Evolutionary conservation across 2,113 vertebrate genomes (phyloP), one percentile per base, ranked within the genome.

Genomic region (Mirza zaza): DNA sequence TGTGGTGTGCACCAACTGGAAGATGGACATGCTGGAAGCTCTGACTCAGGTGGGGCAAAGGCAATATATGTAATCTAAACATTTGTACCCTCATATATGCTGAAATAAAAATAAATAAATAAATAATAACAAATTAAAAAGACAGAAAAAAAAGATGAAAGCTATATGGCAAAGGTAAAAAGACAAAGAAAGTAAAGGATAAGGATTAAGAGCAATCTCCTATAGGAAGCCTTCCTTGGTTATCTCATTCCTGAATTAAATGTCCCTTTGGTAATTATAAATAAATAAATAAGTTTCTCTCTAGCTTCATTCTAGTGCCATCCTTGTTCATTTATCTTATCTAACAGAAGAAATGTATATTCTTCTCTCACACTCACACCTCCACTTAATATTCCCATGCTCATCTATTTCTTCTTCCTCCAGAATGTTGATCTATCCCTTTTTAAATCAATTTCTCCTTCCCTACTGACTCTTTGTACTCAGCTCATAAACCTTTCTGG

Each of bases 211-310:
- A 65, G 25, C 50, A 39, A 68, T 23, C 9, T 81, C n/a, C 67
- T 93, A 61, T 2, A 82, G 39, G 57, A 86, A 87, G n/a, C 32
- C 67, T 63, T 79, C 81, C 57, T 61, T 61, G n/a, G 23, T 90
- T 93, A 82, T 82, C 80, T 90, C 59, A 95, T 29, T 70, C 70
- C n/a, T 93, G 68, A 25, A 52, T 76, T 90, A 70, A 90, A 90
- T 70, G 23, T 45, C 23, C 80, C 42, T 82, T 68, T 61, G 42
- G 29, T 61, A 76, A 68, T 67, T 45, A 76, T 55, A 55, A 55
- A 55, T 55, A 55, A 55, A 57, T 21, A 20, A 12, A 10, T 63
- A 71, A 85, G 15, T 91, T 71, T 79, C 36, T 70, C 8, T 85
- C 29, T 32, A 77, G 21, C 3, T 67, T 71, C 52, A 36, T 20